Conservation (phyloP, 2,113 vertebrate genomes). For the Galeopterus variegatus region DNA sequence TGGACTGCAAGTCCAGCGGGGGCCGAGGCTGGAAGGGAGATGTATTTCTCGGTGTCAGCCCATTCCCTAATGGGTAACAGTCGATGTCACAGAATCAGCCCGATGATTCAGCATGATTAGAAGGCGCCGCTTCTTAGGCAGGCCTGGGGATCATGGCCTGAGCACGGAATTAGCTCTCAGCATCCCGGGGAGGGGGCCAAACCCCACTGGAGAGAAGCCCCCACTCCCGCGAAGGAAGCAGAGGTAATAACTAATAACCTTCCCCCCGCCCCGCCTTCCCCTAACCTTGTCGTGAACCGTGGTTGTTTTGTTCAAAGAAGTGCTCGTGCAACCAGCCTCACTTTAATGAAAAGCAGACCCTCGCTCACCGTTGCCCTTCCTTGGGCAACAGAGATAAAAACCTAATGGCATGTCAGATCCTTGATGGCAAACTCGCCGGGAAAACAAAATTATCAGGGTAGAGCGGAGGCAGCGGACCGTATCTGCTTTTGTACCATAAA, state of each 20-base stretch:
- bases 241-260: conserved; percentile 81
- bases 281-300: conserved; percentile 82
- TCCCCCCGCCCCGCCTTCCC: conserved; percentile 67
- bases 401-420: conserved; percentile 82
- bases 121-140: conserved; percentile 76
- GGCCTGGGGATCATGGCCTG: conserved; percentile 4
- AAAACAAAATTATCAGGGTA: conserved; percentile 85
- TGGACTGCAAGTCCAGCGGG: conserved; percentile 72
- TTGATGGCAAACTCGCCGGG: conserved; percentile 84
- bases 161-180: conserved; percentile 76
- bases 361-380: conserved; percentile 67
- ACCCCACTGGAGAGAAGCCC: conserved; percentile 62
- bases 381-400: conserved; percentile 85
- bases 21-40: conserved; percentile 82
- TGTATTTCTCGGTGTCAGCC: conserved; percentile 86
- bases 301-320: conserved; percentile 82
- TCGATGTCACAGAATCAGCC: conserved; percentile 85
- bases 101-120: conserved; percentile 84
- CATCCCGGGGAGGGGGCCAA: conserved; percentile 68
- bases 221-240: conserved; percentile 72
- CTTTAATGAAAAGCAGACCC: conserved; percentile 89
- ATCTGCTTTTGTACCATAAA: conserved; percentile 86
- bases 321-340: conserved; percentile 79
- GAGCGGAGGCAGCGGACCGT: conserved; percentile 78
- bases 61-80: conserved; percentile 86